Conservation (phyloP, 2,113 vertebrate genomes). For the Myotis davidii region DNA sequence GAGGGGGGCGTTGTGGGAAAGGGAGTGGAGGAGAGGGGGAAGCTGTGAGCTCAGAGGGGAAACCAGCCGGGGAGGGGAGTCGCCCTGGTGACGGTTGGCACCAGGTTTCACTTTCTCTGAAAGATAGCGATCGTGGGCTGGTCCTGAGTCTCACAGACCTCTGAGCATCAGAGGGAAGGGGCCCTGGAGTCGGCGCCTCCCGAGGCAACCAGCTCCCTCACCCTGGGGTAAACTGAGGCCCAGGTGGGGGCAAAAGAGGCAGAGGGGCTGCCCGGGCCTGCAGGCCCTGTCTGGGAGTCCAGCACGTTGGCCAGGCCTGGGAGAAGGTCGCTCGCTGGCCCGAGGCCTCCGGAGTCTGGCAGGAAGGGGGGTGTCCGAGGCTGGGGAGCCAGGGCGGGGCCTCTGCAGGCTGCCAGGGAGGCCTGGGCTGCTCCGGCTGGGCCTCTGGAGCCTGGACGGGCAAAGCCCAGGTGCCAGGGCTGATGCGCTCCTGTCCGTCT, state of each 20-base stretch:
- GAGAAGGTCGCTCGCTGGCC: neutral
- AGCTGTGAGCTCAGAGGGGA: slow-evolving; percentile 67
- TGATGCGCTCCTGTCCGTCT: no score
- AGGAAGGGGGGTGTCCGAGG: neutral
- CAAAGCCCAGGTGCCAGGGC: neutral
- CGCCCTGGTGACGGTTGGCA: slow-evolving; percentile 37
- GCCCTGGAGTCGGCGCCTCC: neutral
- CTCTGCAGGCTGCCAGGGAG: neutral
- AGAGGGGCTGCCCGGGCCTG: neutral
- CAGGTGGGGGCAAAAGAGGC: neutral
- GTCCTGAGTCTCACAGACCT: neutral
- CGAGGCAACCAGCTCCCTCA: neutral
- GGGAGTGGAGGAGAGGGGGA: neutral
- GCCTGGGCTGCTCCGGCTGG: neutral
- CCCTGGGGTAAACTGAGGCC: slow-evolving; percentile 18
- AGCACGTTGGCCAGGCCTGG: neutral
- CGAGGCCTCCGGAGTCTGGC: neutral
- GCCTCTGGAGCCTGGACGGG: neutral
- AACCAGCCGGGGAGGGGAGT: slow-evolving; percentile 43
- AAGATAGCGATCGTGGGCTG: slow-evolving; percentile 68
- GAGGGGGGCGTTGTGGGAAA: fast-evolving
- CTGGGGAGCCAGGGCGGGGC: neutral
- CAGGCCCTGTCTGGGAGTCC: neutral
- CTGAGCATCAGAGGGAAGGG: neutral
- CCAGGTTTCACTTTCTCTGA: slow-evolving; percentile 81